Conservation (phyloP, 2,797 vertebrate genomes). For the Gephyroberyx darwinii region DNA sequence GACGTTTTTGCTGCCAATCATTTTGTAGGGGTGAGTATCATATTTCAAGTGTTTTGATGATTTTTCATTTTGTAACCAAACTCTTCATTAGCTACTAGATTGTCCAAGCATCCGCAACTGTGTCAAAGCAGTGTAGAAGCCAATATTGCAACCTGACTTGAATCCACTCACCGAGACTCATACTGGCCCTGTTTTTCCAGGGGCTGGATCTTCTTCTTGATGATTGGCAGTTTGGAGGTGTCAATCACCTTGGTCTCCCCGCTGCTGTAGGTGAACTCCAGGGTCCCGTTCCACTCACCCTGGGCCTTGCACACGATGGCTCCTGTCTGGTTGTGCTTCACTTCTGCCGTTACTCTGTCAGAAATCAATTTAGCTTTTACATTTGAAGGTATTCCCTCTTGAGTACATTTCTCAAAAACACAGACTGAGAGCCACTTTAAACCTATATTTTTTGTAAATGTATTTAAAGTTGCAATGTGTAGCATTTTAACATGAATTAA, state of each 20-base stretch:
- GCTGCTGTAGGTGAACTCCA: slow-evolving; percentile 94
- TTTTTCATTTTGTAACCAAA: too few relatives aligned
- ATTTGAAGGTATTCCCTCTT: too few relatives aligned
- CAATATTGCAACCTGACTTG: neutral
- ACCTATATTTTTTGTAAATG: too few relatives aligned
- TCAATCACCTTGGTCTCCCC: slow-evolving; percentile 95
- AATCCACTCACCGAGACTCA: slow-evolving; percentile 54
- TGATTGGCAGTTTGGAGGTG: slow-evolving; percentile 86
- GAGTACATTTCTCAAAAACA: too few relatives aligned
- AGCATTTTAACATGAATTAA: too few relatives aligned
- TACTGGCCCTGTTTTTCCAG: slow-evolving; percentile 84
- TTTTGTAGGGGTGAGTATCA: too few relatives aligned
- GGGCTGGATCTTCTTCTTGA: slow-evolving; percentile 88
- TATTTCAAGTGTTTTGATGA: too few relatives aligned
- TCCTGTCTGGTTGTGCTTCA: slow-evolving; percentile 91
- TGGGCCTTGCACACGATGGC: slow-evolving; percentile 94
- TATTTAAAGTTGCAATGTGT: too few relatives aligned
- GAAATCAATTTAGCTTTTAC: neutral
- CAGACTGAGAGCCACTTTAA: too few relatives aligned
- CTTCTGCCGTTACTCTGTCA: slow-evolving; percentile 91
- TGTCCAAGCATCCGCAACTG: too few relatives aligned
- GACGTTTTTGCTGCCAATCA: too few relatives aligned
- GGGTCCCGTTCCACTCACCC: slow-evolving; percentile 94
- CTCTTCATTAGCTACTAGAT: too few relatives aligned
- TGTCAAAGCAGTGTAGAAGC: neutral